phyloP scores from a whole-genome alignment of 2,888 invertebrate genomes.

The Lacanobia wlatinum region DNA sequence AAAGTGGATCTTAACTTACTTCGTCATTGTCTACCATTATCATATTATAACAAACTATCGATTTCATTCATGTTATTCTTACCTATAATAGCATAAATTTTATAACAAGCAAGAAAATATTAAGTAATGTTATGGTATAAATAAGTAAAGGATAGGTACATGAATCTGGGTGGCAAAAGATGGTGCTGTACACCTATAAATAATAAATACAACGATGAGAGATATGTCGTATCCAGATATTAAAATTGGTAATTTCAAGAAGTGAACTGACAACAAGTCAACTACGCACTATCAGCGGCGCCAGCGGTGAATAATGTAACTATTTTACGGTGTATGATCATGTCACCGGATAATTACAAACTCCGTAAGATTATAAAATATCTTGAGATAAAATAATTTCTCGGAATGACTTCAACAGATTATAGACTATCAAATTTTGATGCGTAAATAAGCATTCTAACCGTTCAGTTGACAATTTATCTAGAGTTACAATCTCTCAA shows the following conservation, averaged over 20 bases:
- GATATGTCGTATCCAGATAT: background rate
- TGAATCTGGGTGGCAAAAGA: constrained; percentile 15
- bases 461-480: no score
- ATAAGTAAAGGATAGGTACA: constrained; percentile 23
- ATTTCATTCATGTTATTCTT: constrained; percentile 45
- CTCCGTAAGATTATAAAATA: no score
- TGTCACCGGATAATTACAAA: background rate
- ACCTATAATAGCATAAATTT: constrained; percentile 51
- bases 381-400: no score
- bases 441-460: no score
- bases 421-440: no score
- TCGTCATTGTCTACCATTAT: constrained; percentile 47
- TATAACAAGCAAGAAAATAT: constrained; percentile 55
- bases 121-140: constrained; percentile 36
- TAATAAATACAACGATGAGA: constrained; percentile 1
- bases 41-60: constrained; percentile 49
- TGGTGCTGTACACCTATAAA: constrained; percentile 16
- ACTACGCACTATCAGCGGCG: background rate
- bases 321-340: background rate
- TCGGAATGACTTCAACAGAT: no score
- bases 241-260: background rate
- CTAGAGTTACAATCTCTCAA: no score
- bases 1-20: constrained; percentile 57
- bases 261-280: background rate
- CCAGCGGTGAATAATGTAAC: background rate